phyloP scores from a whole-genome alignment of 2,797 vertebrate species.

The Diceros bicornis region DNA sequence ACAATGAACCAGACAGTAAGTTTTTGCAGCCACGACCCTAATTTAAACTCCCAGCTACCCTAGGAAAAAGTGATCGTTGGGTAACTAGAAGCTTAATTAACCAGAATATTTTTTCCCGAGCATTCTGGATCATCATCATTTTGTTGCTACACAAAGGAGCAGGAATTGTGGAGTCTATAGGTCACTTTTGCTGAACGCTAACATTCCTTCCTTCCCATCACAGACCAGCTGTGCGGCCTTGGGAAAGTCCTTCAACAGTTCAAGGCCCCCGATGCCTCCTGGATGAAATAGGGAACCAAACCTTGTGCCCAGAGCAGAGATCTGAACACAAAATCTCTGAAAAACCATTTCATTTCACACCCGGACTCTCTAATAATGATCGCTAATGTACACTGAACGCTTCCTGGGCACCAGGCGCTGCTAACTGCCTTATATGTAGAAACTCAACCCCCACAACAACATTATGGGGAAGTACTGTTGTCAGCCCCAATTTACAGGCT shows the following conservation, averaged over 20 bases:
- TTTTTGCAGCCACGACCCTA: background rate
- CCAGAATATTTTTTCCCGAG: background rate
- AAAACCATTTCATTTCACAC: background rate
- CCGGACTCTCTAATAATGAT: background rate
- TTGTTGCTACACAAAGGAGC: too few relatives aligned
- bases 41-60: background rate
- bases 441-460: background rate
- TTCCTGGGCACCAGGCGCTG: background rate
- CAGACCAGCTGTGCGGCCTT: too few relatives aligned
- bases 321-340: too few relatives aligned
- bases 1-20: too few relatives aligned
- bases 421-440: background rate
- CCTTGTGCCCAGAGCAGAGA: background rate
- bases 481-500: background rate
- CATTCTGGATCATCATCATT: background rate
- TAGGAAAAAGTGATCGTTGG: background rate
- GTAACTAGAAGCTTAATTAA: background rate
- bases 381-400: rapidly evolving
- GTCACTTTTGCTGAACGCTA: rapidly evolving
- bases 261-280: background rate
- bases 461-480: background rate
- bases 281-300: background rate
- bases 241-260: background rate
- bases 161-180: rapidly evolving
- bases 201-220: background rate